Conservation (phyloP, 2,888 invertebrate genomes). For the Limenitis camilla region DNA sequence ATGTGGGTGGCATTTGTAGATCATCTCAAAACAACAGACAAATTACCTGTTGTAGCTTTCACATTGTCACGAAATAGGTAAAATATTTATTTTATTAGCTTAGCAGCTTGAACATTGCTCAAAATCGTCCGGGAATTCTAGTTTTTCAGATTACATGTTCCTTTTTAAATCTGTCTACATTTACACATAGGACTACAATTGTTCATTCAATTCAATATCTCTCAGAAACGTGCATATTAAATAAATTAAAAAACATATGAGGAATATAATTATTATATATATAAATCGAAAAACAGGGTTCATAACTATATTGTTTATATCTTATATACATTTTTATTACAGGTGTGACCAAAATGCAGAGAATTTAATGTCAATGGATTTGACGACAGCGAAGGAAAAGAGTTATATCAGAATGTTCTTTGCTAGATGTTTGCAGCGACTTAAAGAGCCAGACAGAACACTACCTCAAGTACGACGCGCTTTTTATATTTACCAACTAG, state of each 20-base stretch:
- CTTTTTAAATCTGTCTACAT: too few species aligned
- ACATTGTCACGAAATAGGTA: constrained; percentile 91
- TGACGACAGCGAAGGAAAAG: constrained; percentile 90
- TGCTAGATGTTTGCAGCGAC: constrained; percentile 83
- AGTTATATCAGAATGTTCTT: constrained; percentile 89
- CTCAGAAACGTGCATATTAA: not conserved
- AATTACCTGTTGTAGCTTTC: constrained; percentile 95
- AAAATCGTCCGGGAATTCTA: too few species aligned
- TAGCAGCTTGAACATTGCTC: too few species aligned
- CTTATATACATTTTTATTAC: too few species aligned
- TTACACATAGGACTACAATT: too few species aligned
- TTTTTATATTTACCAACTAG: too few species aligned
- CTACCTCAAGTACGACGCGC: constrained; percentile 84
- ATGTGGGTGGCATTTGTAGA: constrained; percentile 89
- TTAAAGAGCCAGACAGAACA: constrained; percentile 89
- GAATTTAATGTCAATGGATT: constrained; percentile 78
- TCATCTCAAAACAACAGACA: constrained; percentile 85
- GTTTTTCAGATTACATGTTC: too few species aligned
- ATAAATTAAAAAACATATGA: not conserved
- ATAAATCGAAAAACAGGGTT: too few species aligned
- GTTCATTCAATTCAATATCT: too few species aligned
- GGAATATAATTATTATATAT: not conserved
- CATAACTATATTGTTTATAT: too few species aligned
- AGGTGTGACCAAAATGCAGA: constrained; percentile 76
- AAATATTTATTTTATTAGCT: constrained; percentile 4